phyloP scores from a whole-genome alignment of 2,888 invertebrate species.

The Spialia ferax region DNA sequence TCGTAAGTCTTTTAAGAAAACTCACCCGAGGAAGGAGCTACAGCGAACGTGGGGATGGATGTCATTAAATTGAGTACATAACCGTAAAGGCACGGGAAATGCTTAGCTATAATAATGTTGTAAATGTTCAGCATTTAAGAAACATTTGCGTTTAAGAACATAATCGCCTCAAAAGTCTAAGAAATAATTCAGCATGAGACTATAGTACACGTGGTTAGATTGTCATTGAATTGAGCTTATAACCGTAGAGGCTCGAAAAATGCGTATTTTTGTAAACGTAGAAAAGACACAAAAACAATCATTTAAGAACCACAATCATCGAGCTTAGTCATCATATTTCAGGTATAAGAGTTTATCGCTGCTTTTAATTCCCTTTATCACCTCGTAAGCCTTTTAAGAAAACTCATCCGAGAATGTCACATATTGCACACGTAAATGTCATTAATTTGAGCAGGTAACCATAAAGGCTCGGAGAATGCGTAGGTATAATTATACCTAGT shows the following conservation, averaged over 20 bases:
- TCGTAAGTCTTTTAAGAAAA: constrained; percentile 6
- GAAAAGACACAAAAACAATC: too few relatives aligned
- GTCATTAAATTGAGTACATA: constrained; percentile 18
- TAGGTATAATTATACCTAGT: constrained; percentile 23
- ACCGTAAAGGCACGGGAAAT: too few relatives aligned
- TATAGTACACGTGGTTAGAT: too few relatives aligned
- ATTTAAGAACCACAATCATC: too few relatives aligned
- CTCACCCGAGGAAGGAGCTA: neutral
- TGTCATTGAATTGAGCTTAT: too few relatives aligned
- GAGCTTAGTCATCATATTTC: neutral
- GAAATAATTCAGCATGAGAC: too few relatives aligned
- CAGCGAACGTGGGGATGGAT: neutral
- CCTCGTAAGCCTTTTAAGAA: neutral
- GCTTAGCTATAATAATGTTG: too few relatives aligned
- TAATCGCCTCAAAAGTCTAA: too few relatives aligned
- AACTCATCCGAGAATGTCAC: neutral
- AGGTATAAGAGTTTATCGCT: neutral
- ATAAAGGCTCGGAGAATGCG: constrained; percentile 12
- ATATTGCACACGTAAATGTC: constrained; percentile 1
- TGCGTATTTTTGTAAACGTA: too few relatives aligned
- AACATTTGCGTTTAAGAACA: neutral
- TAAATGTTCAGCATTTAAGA: too few relatives aligned
- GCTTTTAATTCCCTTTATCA: constrained; percentile 3
- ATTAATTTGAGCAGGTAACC: constrained; percentile 15
- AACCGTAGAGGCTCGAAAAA: too few relatives aligned